phyloP scores from a whole-genome alignment of 2,888 invertebrate genomes.

The Chymomyza procnemis region DNA sequence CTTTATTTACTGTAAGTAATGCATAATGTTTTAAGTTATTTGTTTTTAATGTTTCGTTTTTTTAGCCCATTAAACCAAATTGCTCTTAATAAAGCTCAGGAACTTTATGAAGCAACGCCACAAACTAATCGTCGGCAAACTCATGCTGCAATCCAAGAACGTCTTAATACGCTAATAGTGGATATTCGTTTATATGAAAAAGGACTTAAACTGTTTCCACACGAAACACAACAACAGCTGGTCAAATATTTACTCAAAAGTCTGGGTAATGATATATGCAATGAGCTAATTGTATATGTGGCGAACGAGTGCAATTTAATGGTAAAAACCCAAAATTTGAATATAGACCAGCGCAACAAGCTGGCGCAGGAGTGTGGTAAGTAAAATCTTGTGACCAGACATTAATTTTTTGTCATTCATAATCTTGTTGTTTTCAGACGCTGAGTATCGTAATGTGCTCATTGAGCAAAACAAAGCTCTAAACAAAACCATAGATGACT shows the following conservation, averaged over 20 bases:
- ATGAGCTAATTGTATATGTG: slow-evolving; percentile 88
- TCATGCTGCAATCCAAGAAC: slow-evolving; percentile 90
- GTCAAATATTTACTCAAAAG: slow-evolving; percentile 91
- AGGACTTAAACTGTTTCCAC: slow-evolving; percentile 84
- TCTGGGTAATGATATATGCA: slow-evolving; percentile 88
- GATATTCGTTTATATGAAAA: slow-evolving; percentile 90
- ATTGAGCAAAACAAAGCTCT: slow-evolving; percentile 85
- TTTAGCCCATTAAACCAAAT: slow-evolving; percentile 83
- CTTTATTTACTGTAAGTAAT: slow-evolving; percentile 83
- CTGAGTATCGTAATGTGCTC: slow-evolving; percentile 84
- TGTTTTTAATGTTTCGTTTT: neutral
- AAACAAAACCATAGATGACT: slow-evolving; percentile 86
- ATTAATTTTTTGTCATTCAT: neutral
- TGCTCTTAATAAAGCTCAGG: slow-evolving; percentile 84
- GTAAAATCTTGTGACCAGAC: neutral
- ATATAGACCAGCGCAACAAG: slow-evolving; percentile 84
- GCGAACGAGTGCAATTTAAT: slow-evolving; percentile 86
- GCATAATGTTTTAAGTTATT: neutral
- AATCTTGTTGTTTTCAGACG: slow-evolving; percentile 74
- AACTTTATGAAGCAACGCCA: slow-evolving; percentile 86
- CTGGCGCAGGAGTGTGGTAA: slow-evolving; percentile 82
- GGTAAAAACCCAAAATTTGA: slow-evolving; percentile 80
- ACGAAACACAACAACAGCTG: slow-evolving; percentile 84
- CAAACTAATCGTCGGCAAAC: slow-evolving; percentile 87
- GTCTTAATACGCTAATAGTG: slow-evolving; percentile 86